Evolutionary conservation across 2,888 invertebrate genomes (phyloP).

Genomic region (Epinotia nisella): DNA sequence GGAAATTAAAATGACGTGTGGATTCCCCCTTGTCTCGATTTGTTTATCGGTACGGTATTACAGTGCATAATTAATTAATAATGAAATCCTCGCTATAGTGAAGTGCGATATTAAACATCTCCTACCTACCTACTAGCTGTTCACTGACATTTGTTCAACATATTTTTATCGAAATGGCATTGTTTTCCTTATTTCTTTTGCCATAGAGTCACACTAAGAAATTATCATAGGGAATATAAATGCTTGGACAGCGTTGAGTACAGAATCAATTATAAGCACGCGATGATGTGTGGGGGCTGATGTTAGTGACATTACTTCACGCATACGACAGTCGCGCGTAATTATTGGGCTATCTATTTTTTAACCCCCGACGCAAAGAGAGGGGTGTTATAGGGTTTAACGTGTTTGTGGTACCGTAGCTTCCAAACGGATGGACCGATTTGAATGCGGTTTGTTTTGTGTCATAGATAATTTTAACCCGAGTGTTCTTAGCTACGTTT

Average conservation of each 20-base stretch:
- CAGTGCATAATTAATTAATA: no score
- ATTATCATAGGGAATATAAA: slow-evolving; percentile 1
- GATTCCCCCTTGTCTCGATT: no score
- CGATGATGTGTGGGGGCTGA: slow-evolving; percentile 1
- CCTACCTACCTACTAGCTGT: not conserved
- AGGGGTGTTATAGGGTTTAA: no score
- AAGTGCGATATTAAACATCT: not conserved
- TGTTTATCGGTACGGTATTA: no score
- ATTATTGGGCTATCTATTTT: not conserved
- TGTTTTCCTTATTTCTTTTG: not conserved
- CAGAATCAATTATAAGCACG: slow-evolving; percentile 16
- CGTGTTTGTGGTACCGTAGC: no score
- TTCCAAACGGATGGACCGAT: no score
- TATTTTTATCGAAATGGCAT: not conserved
- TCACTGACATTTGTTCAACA: not conserved
- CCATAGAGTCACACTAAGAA: not conserved
- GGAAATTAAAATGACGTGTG: no score
- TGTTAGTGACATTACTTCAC: not conserved
- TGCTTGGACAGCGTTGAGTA: not conserved
- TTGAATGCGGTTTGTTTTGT: no score
- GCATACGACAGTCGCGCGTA: not conserved
- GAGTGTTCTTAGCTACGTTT: no score
- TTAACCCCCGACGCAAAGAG: no score
- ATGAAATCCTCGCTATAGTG: no score
- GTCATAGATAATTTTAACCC: no score